Conservation (phyloP, 2,113 vertebrate genomes). For the Motacilla alba region DNA sequence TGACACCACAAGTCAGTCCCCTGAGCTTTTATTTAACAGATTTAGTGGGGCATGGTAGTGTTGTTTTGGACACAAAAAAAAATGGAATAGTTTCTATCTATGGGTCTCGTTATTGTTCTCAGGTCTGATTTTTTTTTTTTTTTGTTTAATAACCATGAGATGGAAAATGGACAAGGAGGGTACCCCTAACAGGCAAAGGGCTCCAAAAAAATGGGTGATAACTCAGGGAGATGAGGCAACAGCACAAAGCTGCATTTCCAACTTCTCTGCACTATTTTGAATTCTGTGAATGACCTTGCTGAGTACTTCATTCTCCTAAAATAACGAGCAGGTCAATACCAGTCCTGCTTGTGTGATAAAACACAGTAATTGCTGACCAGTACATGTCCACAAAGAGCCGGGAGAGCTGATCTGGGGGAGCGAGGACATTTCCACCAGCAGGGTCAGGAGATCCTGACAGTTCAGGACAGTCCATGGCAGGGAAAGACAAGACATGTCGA, state of each 20-base stretch:
- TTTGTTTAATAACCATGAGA: background rate
- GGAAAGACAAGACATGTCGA: background rate
- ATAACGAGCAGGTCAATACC: slow-evolving; percentile 32
- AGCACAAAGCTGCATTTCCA: background rate
- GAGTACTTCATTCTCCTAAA: slow-evolving; percentile 27
- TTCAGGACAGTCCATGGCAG: background rate
- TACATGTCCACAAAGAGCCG: background rate
- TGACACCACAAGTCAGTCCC: background rate
- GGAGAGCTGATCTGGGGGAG: background rate
- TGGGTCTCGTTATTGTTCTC: accelerated
- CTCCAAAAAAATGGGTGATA: background rate
- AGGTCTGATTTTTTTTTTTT: background rate
- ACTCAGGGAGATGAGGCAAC: background rate
- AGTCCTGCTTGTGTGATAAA: slow-evolving; percentile 36
- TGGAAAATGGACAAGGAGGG: accelerated
- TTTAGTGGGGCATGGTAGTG: background rate
- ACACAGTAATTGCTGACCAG: slow-evolving; percentile 29
- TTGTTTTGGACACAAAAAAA: background rate
- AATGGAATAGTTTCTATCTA: background rate
- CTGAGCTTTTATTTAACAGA: background rate
- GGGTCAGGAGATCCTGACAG: slow-evolving; percentile 35
- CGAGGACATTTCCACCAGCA: background rate
- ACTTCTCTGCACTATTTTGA: background rate
- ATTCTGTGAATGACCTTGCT: slow-evolving; percentile 6
- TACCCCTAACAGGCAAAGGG: background rate